Conservation (phyloP, 1,140 invertebrate species). For the Calliphora vicina region DNA sequence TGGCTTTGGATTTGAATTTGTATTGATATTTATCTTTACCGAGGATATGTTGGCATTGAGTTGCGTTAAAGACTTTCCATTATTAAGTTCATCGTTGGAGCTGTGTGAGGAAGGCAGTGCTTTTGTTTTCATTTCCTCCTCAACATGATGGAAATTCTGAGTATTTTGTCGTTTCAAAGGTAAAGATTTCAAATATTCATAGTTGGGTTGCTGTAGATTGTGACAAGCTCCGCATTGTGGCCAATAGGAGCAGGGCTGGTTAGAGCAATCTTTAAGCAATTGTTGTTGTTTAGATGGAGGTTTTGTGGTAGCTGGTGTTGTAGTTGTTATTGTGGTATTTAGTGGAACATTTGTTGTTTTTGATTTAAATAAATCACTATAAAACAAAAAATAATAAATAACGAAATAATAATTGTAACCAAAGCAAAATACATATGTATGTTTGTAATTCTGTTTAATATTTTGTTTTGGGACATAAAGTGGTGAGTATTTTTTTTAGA, state of each 20-base stretch:
- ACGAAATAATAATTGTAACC: background rate
- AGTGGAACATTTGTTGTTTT: background rate
- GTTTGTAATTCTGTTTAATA: background rate
- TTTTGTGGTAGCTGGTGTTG: background rate
- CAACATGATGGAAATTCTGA: background rate
- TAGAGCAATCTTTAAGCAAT: background rate
- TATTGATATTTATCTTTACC: slow-evolving; percentile 35
- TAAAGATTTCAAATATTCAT: slow-evolving; percentile 21
- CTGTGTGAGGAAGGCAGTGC: background rate
- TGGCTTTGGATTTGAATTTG: no score
- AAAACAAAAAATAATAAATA: background rate
- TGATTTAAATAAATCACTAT: background rate
- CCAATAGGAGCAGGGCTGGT: slow-evolving; percentile 54
- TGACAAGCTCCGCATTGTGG: slow-evolving; percentile 52
- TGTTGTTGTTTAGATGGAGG: slow-evolving; percentile 12
- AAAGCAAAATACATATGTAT: background rate
- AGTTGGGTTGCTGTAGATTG: background rate
- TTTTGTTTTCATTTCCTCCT: slow-evolving; percentile 9
- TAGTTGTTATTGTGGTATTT: background rate
- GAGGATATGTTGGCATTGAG: slow-evolving; percentile 35
- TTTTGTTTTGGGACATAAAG: background rate
- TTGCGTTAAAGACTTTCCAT: background rate
- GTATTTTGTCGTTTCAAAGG: background rate
- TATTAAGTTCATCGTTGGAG: background rate
- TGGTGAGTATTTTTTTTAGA: background rate